These are phyloP conservation scores for Hyla sarda DNA, from an alignment of 2,113 vertebrate species.

Conservation along the genomic window DNA sequence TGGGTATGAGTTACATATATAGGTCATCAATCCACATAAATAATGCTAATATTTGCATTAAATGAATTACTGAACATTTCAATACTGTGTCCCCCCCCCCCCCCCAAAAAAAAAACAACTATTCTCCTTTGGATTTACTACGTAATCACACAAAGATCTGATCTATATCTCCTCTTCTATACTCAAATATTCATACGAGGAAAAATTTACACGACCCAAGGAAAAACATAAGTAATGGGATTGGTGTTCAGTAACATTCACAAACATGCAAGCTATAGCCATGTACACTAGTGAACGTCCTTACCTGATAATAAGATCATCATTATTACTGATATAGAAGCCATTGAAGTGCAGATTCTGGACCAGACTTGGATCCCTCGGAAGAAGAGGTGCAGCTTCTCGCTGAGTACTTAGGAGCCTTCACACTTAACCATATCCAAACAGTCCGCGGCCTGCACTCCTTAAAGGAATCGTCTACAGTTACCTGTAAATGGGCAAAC, in stretches of 20 bases:
- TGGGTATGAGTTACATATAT: background rate
- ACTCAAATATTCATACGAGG: background rate
- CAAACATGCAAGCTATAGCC: too few species aligned
- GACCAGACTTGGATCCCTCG: background rate
- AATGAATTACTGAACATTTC: too few species aligned
- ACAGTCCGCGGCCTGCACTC: background rate
- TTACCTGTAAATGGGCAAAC: conserved; percentile 44
- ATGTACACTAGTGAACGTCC: background rate
- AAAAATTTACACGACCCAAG: background rate
- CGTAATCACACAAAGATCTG: background rate
- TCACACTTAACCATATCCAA: background rate
- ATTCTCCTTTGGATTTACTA: background rate
- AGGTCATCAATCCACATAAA: too few species aligned
- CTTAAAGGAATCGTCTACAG: conserved; percentile 22
- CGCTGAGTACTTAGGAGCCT: background rate
- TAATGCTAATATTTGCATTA: too few species aligned
- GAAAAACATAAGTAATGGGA: background rate
- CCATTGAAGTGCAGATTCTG: conserved; percentile 2
- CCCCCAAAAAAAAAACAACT: too few species aligned
- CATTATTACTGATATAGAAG: background rate
- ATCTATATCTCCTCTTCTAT: too few species aligned
- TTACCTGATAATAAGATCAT: conserved; percentile 33
- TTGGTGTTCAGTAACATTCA: too few species aligned
- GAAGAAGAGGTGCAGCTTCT: background rate
- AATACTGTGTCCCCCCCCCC: too few species aligned